Conservation (phyloP, 2,888 invertebrate genomes). For the Aquatica leii region DNA sequence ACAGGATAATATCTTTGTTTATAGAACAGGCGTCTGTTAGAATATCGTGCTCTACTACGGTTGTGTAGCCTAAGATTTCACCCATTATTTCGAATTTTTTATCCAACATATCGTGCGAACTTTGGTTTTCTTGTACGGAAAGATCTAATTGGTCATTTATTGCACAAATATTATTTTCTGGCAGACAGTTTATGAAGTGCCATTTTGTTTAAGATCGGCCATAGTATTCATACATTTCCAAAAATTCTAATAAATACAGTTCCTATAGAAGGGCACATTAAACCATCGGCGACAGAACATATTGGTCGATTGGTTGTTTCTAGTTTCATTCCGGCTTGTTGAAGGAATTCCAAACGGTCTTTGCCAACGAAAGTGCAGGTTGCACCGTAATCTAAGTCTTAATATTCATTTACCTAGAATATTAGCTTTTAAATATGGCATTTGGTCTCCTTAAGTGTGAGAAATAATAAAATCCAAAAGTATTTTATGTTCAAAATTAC, state of each 20-base stretch:
- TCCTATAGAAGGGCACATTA: too few species aligned
- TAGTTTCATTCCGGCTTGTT: background rate
- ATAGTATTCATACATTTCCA: background rate
- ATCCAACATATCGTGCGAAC: background rate
- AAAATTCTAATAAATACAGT: background rate
- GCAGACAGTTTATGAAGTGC: background rate
- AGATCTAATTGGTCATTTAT: too few species aligned
- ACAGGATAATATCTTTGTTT: slow-evolving; percentile 4
- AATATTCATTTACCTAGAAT: slow-evolving; percentile 26
- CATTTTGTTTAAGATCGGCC: background rate
- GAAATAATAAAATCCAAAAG: too few species aligned
- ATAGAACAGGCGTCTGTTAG: too few species aligned
- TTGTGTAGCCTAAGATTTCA: background rate
- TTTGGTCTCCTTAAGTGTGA: too few species aligned
- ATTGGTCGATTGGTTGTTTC: too few species aligned
- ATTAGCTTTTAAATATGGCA: slow-evolving; percentile 27
- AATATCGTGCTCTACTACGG: too few species aligned
- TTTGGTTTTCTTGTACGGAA: background rate
- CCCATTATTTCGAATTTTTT: background rate
- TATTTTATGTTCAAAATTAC: too few species aligned
- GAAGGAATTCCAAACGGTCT: background rate
- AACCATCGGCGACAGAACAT: too few species aligned
- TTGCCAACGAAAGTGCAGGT: slow-evolving; percentile 22
- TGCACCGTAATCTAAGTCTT: slow-evolving; percentile 33
- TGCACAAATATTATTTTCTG: too few species aligned